Evolutionary conservation across 2,113 vertebrate genomes (phyloP), one percentile per base, ranked within the genome.

Genomic region (Ciconia boyciana): DNA sequence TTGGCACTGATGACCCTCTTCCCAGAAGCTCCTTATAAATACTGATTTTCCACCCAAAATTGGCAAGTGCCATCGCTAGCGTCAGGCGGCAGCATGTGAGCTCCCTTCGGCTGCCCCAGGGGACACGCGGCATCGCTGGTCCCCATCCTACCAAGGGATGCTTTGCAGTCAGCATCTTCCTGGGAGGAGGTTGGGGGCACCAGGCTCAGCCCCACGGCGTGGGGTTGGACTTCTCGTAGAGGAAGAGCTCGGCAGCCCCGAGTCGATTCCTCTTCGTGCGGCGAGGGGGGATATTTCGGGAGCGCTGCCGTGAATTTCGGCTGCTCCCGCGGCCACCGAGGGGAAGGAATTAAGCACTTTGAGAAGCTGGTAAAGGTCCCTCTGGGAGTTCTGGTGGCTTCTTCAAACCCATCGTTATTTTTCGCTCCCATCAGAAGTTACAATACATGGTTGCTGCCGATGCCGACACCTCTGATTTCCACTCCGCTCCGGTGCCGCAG

Each of bases 51-150:
- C 72, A 36, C 77, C 87, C 76, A 6, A 75, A 89, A 39, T 13
- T 0, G 0, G 32, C 1, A 0, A 48, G 21, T 2, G 26, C 32
- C 11, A 2, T 13, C 5, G 0, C 5, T 60, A 11, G 61, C 1
- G 0, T 4, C 34, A 9, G 26, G 39, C 15, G 0, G 60, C 34
- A 55, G 46, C 7, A 0, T 10, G 34, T 1, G 5, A 26, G 31
- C 10, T 90, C 34, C 41, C 24, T 44, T 51, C 3, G 39, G 46
- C 51, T 20, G 17, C 18, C 4, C 55, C 0, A 2, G 19, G 51
- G 51, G 28, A 19, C 16, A 5, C 6, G 0, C 0, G 3, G 51
- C 48, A 11, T 39, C 7, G 4, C 39, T 29, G 22, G 34, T 57
- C 28, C 72, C 54, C 11, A 0, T 41, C 18, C 65, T 16, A 0